Percentiles rank a stretch among this genome's conserved stretches.
Evolutionary conservation across 1,140 invertebrate species (phyloP).

Genomic region (Macrobrachium rosenbergii): DNA sequence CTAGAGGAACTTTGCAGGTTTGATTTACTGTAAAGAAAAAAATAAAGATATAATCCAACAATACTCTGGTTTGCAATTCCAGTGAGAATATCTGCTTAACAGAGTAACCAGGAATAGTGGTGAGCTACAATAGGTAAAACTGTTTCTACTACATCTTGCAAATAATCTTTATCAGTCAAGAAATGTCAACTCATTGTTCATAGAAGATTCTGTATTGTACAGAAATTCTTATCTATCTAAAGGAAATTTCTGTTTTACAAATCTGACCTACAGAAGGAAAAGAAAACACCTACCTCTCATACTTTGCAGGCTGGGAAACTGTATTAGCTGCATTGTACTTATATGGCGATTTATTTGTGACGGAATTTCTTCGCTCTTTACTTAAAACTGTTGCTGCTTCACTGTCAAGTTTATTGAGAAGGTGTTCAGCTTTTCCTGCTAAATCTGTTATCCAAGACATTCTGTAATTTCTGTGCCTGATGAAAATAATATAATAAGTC

Average conservation of each 20-base stretch:
- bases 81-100: not conserved
- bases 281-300: slow-evolving; percentile 26
- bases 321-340: slow-evolving; percentile 43
- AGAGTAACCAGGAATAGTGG: not conserved
- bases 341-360: slow-evolving; percentile 11
- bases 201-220: too few species aligned
- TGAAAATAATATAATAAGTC: not conserved
- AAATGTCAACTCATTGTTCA: too few species aligned
- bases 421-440: slow-evolving; percentile 86
- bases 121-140: too few species aligned
- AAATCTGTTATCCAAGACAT: slow-evolving; percentile 90
- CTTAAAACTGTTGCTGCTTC: slow-evolving; percentile 81
- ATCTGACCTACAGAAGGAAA: not conserved
- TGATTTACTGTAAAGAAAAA: slow-evolving; percentile 4
- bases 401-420: slow-evolving; percentile 87
- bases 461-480: not conserved
- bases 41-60: not conserved
- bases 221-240: too few species aligned
- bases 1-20: slow-evolving; percentile 56
- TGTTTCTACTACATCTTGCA: too few species aligned
- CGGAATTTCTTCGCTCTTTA: slow-evolving; percentile 50
- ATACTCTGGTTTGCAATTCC: not conserved
- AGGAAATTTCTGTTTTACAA: not conserved
- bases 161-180: too few species aligned
- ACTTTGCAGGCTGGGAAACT: not conserved